Percentiles rank a stretch among this genome's conserved stretches.
These are phyloP conservation scores for Podargus strigoides DNA, from an alignment of 2,797 vertebrate species.

Conservation along the genomic window DNA sequence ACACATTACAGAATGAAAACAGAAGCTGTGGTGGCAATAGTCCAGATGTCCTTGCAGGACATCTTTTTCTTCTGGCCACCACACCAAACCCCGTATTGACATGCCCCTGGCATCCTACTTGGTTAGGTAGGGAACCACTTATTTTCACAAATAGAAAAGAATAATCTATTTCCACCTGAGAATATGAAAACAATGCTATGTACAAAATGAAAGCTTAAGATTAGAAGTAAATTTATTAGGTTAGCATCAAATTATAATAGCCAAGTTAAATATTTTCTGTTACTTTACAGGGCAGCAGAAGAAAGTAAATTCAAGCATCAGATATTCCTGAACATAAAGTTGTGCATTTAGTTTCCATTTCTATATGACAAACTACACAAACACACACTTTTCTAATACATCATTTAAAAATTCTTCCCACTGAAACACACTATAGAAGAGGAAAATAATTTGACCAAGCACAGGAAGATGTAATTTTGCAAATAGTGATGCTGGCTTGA, in stretches of 20 bases:
- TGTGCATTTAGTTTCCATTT: neutral
- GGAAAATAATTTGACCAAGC: neutral
- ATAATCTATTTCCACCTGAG: neutral
- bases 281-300: neutral
- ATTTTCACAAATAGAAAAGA: neutral
- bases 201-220: neutral
- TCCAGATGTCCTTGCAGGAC: neutral
- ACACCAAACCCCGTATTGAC: neutral
- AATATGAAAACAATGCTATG: neutral
- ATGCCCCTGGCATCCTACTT: neutral
- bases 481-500: neutral
- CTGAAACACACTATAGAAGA: conserved; percentile 14
- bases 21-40: neutral
- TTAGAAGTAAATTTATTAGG: neutral
- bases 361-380: neutral
- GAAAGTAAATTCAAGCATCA: neutral
- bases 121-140: neutral
- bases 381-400: neutral
- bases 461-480: conserved; percentile 20
- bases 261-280: neutral
- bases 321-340: neutral
- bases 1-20: neutral
- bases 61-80: neutral
- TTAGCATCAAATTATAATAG: neutral
- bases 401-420: neutral